Base-by-base conservation (phyloP, 2,888 invertebrate genomes). In the Drosophila incognita region DNA sequence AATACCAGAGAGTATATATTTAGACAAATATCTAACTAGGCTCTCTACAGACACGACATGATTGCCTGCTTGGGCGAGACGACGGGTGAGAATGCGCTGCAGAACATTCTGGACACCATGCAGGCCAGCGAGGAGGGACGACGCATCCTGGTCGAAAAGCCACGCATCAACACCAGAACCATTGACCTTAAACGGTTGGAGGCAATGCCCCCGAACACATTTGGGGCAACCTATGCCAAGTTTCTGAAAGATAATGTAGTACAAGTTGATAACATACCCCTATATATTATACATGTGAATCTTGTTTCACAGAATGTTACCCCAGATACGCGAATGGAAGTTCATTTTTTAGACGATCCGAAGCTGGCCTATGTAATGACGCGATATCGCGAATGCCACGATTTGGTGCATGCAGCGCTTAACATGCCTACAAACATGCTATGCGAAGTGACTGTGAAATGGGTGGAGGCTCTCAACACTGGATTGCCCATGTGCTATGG, bases 401-500 rank as follows among this genome's bases (percentile, higher is more conserved):
- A 99, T 94, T 95, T 99, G 78, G 95, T 97, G 68, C 99, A 99
- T 93, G 96, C 98, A 0, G 94, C 97, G 24, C 94, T 99, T 48
- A 96, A 96, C 81, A 99, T 99, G 98, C 98, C 97, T 42, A 99
- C 98, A 15, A 97, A 97, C 87, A 98, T 98, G 97, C 94, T 98
- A 40, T 96, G 96, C 69, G 95, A 99, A 95, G 98, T 99, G 8
- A 95, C 97, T 15, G 97, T 99, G 7, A 99, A 99, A 94, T 99
- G 99, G 98, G 95, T 99, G 57, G 99, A 99, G 94, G 99, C 97
- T 0, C 95, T 99, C 67, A 99, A 99, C 93, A 97, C 97, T 15
- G 96, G 96, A 59, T 94, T 99, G 33, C 99, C 99, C 0, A 99
- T 99, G 99, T 99, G 99, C 91, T 94, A 98, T 72, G 95, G 96